Conservation (phyloP, 2,113 vertebrate species). For the Platichthys stellatus region DNA sequence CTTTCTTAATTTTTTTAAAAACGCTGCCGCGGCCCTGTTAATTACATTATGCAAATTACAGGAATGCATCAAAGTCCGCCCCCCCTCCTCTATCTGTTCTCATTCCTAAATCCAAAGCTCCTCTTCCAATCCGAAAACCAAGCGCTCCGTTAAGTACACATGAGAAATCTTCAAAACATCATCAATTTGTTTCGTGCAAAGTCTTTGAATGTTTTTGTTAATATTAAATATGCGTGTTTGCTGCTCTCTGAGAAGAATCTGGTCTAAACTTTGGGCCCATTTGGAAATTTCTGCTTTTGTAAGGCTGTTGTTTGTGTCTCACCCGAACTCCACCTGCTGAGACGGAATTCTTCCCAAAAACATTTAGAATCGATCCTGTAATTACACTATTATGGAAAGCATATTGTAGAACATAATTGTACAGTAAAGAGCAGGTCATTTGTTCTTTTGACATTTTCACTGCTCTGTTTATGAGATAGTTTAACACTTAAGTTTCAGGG, state of each 20-base stretch:
- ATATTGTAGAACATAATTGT: no score
- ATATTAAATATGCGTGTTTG: conserved; percentile 15
- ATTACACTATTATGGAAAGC: no score
- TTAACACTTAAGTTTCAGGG: neutral
- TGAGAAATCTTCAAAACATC: neutral
- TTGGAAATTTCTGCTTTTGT: no score
- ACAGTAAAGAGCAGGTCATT: no score
- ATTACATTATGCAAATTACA: conserved; percentile 21
- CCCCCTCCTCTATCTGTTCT: neutral
- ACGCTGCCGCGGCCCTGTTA: neutral
- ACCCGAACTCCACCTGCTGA: no score
- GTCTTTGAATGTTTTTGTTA: conserved; percentile 8
- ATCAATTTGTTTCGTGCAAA: conserved; percentile 12
- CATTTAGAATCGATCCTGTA: no score
- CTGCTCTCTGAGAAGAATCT: neutral
- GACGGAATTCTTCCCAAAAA: no score
- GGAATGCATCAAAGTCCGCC: conserved; percentile 22
- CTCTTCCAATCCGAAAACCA: neutral
- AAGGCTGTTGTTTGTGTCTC: no score
- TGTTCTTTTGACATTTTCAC: no score
- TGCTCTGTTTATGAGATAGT: no score
- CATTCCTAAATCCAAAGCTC: conserved; percentile 3
- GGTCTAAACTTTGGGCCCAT: neutral
- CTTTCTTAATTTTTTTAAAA: neutral
- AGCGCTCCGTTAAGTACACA: neutral